Conservation (phyloP, 2,888 invertebrate species). For the Latrodectus elegans region DNA sequence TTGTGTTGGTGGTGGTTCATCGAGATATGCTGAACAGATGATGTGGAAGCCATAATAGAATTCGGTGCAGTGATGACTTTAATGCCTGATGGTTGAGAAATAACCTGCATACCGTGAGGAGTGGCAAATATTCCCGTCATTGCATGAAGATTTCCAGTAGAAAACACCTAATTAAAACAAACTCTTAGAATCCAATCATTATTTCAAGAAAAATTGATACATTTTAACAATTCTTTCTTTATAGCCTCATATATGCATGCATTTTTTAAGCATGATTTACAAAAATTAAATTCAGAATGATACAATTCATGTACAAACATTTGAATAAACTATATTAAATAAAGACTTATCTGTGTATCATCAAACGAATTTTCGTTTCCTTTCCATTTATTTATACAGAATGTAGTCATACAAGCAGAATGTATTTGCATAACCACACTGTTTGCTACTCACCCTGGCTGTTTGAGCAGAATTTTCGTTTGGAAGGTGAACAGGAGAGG, state of each 20-base stretch:
- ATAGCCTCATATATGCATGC: no score
- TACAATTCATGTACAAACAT: no score
- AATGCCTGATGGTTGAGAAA: constrained; percentile 59
- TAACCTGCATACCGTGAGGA: constrained; percentile 66
- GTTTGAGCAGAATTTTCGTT: constrained; percentile 38
- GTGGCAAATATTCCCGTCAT: constrained; percentile 57
- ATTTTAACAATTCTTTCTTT: no score
- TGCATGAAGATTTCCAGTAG: constrained; percentile 59
- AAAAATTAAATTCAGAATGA: no score
- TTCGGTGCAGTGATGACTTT: constrained; percentile 65
- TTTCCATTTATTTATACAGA: no score
- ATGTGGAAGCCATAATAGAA: constrained; percentile 61
- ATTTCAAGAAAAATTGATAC: background rate
- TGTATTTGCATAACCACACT: no score
- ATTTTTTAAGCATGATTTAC: no score
- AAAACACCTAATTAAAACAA: constrained; percentile 45
- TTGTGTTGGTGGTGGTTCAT: constrained; percentile 41
- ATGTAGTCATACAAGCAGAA: no score
- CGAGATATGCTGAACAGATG: constrained; percentile 54
- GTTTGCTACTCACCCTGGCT: constrained; percentile 41
- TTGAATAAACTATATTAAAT: no score
- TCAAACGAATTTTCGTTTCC: no score
- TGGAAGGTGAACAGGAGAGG: constrained; percentile 30
- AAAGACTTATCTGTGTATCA: no score
- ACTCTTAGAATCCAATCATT: background rate